These are phyloP conservation scores for Enteromius treurensis DNA, from an alignment of 2,797 vertebrate species.

Conservation along the genomic window DNA sequence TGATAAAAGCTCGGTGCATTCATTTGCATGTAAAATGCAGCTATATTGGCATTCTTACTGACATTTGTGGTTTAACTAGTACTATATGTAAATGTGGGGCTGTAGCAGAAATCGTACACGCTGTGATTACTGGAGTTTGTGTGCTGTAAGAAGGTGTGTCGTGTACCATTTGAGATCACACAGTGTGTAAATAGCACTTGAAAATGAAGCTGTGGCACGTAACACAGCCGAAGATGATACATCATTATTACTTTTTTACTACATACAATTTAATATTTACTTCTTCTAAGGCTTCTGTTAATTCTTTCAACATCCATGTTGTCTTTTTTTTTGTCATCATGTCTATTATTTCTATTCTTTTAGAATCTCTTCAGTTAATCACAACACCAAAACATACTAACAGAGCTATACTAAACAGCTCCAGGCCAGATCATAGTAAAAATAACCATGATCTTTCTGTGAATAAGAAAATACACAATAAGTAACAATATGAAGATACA, in stretches of 20 bases:
- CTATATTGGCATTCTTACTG: not conserved
- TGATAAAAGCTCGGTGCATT: not conserved
- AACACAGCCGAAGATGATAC: not conserved
- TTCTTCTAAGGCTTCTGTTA: not conserved
- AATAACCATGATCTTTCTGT: not conserved
- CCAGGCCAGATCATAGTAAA: not conserved
- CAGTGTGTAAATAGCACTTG: constrained; percentile 25
- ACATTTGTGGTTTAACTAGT: not conserved
- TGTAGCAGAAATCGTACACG: not conserved
- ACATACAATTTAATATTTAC: not conserved
- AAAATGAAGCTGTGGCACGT: not conserved
- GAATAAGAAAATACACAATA: not conserved
- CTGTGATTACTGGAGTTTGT: not conserved
- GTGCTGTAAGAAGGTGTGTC: constrained; percentile 12
- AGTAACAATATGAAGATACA: constrained; percentile 43
- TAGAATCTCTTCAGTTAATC: not conserved
- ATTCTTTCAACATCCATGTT: not conserved
- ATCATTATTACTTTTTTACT: not conserved
- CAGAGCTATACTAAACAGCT: not conserved
- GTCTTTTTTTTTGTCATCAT: not conserved
- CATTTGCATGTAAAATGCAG: not conserved
- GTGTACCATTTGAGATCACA: not conserved
- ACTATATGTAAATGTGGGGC: not conserved
- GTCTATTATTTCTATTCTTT: not conserved
- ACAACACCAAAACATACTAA: not conserved